A percentile compares a stretch with the other conserved stretches of the same genome.
These are phyloP conservation scores for Huso huso DNA, from an alignment of 2,797 vertebrate species.

Conservation along the genomic window DNA sequence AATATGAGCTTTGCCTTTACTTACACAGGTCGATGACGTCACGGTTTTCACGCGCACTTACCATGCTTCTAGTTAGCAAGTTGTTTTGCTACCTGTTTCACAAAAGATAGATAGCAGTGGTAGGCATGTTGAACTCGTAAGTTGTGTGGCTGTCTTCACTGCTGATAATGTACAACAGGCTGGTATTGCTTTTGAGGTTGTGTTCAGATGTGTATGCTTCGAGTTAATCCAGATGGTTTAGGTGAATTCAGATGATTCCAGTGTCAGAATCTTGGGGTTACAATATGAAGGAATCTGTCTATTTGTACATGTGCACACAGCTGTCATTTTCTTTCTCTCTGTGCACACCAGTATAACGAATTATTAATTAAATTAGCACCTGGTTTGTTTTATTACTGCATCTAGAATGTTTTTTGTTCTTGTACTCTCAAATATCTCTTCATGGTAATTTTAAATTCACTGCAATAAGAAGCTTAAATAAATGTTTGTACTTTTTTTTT, in stretches of 20 bases:
- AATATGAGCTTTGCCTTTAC: neutral
- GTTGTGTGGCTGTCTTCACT: neutral
- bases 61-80: neutral
- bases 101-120: neutral
- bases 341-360: too few relatives aligned
- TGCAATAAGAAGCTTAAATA: neutral
- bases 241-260: too few relatives aligned
- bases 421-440: neutral
- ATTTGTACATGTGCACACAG: too few relatives aligned
- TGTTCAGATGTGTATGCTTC: too few relatives aligned
- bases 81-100: neutral
- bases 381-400: too few relatives aligned
- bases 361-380: too few relatives aligned
- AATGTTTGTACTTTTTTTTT: neutral
- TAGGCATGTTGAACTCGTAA: neutral
- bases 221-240: too few relatives aligned
- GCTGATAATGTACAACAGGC: too few relatives aligned
- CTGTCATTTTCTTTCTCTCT: too few relatives aligned
- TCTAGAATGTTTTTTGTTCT: neutral
- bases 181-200: too few relatives aligned
- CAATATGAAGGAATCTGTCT: too few relatives aligned
- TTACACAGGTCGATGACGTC: neutral
- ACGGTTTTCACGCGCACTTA: neutral
- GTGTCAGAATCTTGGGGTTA: too few relatives aligned
- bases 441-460: neutral